These are phyloP conservation scores for Tetramorium bicarinatum DNA, from an alignment of 2,888 invertebrate genomes.

Conservation along the genomic window DNA sequence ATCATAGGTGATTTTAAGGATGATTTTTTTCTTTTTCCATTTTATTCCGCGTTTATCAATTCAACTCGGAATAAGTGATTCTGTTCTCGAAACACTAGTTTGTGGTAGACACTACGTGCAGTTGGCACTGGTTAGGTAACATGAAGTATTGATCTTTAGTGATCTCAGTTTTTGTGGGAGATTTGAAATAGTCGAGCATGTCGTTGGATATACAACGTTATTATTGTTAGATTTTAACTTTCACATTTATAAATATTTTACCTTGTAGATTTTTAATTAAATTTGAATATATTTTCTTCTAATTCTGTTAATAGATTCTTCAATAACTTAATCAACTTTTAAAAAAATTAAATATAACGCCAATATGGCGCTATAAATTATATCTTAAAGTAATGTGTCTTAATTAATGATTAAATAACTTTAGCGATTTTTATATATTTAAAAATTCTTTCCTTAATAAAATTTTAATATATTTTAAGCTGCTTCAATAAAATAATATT, in stretches of 20 bases:
- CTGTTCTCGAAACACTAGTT: background rate
- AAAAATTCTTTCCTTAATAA: background rate
- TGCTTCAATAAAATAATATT: background rate
- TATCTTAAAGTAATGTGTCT: background rate
- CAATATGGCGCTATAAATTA: background rate
- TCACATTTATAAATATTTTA: background rate
- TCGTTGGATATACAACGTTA: background rate
- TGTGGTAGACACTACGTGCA: background rate
- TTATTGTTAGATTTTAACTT: background rate
- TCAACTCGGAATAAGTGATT: background rate
- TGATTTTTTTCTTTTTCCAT: background rate
- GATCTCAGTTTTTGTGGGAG: constrained; percentile 4
- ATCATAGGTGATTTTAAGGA: background rate
- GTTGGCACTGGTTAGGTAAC: constrained; percentile 23
- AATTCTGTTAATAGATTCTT: background rate
- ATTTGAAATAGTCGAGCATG: constrained; percentile 8
- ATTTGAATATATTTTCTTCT: background rate
- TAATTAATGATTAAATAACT: background rate
- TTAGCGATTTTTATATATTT: background rate
- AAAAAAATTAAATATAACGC: background rate
- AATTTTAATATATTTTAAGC: constrained; percentile 5
- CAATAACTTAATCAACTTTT: background rate
- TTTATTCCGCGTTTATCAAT: background rate
- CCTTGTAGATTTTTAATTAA: background rate
- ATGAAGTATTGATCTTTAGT: constrained; percentile 19